phyloP scores from a whole-genome alignment of 2,113 vertebrate species.

The Lagopus leucura region DNA sequence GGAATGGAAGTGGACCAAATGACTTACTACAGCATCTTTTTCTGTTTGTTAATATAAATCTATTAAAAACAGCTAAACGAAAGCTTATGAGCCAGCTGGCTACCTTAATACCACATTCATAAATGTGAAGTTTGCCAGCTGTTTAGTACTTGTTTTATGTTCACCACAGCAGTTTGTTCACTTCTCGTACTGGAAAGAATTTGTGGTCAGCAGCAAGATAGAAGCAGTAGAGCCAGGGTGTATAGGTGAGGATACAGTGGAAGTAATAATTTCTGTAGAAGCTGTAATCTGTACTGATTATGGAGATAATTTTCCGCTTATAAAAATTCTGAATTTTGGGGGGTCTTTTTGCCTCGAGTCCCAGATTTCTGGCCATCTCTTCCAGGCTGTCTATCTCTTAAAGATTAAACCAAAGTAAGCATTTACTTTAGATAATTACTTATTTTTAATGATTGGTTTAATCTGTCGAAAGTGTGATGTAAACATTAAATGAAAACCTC shows the following conservation, averaged over 20 bases:
- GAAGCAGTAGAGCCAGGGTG: background rate
- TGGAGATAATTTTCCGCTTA: background rate
- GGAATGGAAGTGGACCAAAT: background rate
- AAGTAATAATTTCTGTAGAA: background rate
- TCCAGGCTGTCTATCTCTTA: background rate
- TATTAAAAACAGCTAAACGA: constrained; percentile 31
- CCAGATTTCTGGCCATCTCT: background rate
- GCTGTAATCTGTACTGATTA: background rate
- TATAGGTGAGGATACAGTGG: background rate
- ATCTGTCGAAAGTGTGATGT: constrained; percentile 68
- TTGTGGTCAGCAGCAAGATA: background rate
- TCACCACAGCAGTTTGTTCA: constrained; percentile 14
- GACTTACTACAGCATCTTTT: background rate
- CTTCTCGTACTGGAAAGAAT: constrained; percentile 19
- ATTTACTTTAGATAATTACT: constrained; percentile 40
- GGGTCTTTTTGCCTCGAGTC: background rate
- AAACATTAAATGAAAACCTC: constrained; percentile 81
- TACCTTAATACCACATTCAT: constrained; percentile 30
- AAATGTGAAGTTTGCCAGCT: constrained; percentile 1
- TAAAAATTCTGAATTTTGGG: background rate
- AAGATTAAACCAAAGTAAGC: constrained; percentile 41
- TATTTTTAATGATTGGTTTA: constrained; percentile 63
- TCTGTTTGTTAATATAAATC: constrained; percentile 11
- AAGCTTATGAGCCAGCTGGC: background rate
- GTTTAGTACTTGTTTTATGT: constrained; percentile 41